Evolutionary conservation across 2,888 invertebrate species (phyloP), one percentile per base, ranked within the genome.

Genomic region (Eulithis testata): DNA sequence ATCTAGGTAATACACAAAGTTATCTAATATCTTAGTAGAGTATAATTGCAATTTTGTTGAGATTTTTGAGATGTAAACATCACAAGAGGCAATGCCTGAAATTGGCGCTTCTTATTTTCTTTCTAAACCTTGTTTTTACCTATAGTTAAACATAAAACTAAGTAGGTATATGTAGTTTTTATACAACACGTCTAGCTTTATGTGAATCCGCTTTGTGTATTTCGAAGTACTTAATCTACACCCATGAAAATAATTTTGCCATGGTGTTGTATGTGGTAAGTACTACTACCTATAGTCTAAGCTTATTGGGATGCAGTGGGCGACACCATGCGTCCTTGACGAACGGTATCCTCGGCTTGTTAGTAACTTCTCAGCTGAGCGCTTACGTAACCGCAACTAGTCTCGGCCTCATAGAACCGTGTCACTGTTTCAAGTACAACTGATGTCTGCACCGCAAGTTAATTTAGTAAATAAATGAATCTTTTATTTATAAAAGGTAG

Each of bases 361-460:
- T 91, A 84, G 89, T 88, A 89, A 87, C 88, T 87, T 91, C 88
- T 89, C 84, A 83, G 84, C 87, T 82, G 78, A 77, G 60, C 71
- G 69, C 69, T 92, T 91, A 81, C 90, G 87, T 84, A 91, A 92
- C 71, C 70, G 73, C 71, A 6, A 81, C 84, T 87, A 86, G 84
- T 84, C 80, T 86, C 81, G 87, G 85, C 85, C 81, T 86, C 84
- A 82, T 75, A 67, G 84, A 91, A 88, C 85, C 78, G 85, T 91
- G 91, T 90, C 88, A 92, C 86, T 89, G 80, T 91, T 90, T 91
- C 91, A 91, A 92, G 91, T 89, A 89, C 90, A 86, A 71, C 66
- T 73, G 74, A 76, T 66, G 66, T 65, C 51, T 77, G 79, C 78
- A 75, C 75, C 72, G 76, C 72, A 74, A 74, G 65, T 69, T 55